Conservation (phyloP, 2,113 vertebrate genomes). For the Leucopsar rothschildi region DNA sequence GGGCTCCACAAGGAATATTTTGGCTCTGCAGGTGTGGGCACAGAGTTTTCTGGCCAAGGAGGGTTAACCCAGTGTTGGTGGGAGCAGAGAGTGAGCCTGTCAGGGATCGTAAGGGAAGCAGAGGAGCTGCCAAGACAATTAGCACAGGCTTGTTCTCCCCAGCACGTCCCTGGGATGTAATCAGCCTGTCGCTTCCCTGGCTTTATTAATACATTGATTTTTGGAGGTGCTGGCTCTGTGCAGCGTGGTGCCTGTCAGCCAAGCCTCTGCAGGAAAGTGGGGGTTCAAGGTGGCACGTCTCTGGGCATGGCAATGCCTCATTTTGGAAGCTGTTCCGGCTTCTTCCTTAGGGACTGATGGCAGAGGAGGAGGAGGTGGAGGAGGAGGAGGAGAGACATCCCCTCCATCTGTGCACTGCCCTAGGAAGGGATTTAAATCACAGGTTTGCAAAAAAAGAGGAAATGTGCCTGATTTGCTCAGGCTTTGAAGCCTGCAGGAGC, state of each 20-base stretch:
- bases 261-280: background rate
- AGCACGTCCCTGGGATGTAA: background rate
- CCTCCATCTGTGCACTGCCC: conserved; percentile 28
- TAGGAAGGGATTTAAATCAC: conserved; percentile 14
- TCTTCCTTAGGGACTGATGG: background rate
- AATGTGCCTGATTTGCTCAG: background rate
- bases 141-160: conserved; percentile 10
- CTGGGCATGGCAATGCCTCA: background rate
- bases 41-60: background rate
- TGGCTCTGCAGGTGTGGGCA: background rate
- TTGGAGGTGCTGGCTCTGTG: background rate
- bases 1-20: background rate
- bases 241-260: background rate
- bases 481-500: background rate
- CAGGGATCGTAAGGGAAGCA: background rate
- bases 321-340: background rate
- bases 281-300: background rate
- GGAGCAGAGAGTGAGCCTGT: background rate
- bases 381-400: conserved; percentile 14
- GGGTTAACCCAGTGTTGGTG: background rate
- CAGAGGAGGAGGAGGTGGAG: background rate
- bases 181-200: background rate
- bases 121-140: conserved; percentile 41
- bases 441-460: background rate
- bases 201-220: conserved; percentile 42